These are phyloP conservation scores for Drosophila sturtevanti DNA, from an alignment of 1,140 invertebrate genomes.

Conservation along the genomic window DNA sequence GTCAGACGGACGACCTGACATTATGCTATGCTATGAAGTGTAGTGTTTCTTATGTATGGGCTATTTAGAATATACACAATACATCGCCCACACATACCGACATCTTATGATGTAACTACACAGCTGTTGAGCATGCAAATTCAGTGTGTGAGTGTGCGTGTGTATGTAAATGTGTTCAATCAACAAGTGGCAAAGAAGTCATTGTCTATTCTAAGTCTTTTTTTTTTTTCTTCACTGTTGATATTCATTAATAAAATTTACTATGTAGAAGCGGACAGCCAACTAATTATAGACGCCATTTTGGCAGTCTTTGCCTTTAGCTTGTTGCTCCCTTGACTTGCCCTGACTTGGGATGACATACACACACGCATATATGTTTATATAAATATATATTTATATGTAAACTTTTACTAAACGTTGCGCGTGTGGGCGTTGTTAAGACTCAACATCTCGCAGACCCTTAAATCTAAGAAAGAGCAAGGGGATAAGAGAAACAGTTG, in stretches of 20 bases:
- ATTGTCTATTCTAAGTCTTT: slow-evolving; percentile 5
- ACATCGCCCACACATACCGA: neutral
- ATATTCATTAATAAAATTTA: slow-evolving; percentile 55
- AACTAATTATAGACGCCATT: slow-evolving; percentile 66
- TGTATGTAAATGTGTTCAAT: slow-evolving; percentile 14
- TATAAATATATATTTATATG: neutral
- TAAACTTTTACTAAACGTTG: slow-evolving; percentile 40
- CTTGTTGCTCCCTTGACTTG: slow-evolving; percentile 7
- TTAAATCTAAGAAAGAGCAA: slow-evolving; percentile 1
- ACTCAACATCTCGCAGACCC: slow-evolving; percentile 45
- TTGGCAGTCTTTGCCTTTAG: slow-evolving; percentile 37
- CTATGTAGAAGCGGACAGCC: slow-evolving; percentile 49
- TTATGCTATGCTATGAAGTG: slow-evolving; percentile 1
- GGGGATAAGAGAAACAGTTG: slow-evolving; percentile 24
- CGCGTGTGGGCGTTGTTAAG: slow-evolving; percentile 52
- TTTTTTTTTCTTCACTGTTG: slow-evolving; percentile 2
- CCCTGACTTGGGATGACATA: slow-evolving; percentile 10
- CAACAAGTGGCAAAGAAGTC: slow-evolving; percentile 54
- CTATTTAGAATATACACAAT: slow-evolving; percentile 4
- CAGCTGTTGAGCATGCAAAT: slow-evolving; percentile 48
- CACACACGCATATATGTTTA: slow-evolving; percentile 14
- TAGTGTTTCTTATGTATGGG: neutral
- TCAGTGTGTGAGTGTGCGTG: neutral
- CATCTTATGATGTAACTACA: slow-evolving; percentile 38
- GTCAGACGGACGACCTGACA: slow-evolving; percentile 17